phyloP scores from a whole-genome alignment of 2,888 invertebrate genomes.

The Heliconius cydno region DNA sequence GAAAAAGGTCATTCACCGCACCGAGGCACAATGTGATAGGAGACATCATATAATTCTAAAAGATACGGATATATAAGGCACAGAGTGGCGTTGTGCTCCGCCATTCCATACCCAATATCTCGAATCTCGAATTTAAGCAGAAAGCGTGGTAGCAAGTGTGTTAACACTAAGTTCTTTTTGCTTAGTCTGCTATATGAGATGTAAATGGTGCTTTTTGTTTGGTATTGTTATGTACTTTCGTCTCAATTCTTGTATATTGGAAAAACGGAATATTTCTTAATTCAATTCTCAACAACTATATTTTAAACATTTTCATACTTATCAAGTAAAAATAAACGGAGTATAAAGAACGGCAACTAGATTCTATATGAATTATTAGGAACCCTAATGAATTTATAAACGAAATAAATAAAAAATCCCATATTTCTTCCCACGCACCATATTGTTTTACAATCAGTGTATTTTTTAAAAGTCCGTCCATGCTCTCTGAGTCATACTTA shows the following conservation, averaged over 20 bases:
- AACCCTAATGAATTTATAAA: too few relatives aligned
- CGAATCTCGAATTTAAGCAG: background rate
- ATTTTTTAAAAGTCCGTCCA: background rate
- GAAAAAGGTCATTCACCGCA: background rate
- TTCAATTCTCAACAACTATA: background rate
- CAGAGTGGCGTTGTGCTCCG: too few relatives aligned
- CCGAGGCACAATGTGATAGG: too few relatives aligned
- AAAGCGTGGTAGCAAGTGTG: too few relatives aligned
- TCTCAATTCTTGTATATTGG: background rate
- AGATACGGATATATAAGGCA: too few relatives aligned
- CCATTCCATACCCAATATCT: too few relatives aligned
- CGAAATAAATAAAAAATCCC: background rate
- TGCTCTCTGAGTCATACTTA: background rate
- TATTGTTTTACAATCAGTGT: background rate
- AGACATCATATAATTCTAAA: too few relatives aligned
- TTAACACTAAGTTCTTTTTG: background rate
- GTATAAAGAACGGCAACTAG: background rate
- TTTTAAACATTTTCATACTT: background rate
- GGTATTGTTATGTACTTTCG: background rate
- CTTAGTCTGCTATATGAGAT: too few relatives aligned
- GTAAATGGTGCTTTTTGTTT: too few relatives aligned
- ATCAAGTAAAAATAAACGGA: background rate
- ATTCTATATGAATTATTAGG: background rate
- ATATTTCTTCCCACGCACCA: background rate
- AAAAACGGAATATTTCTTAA: background rate